A percentile compares a stretch with the other conserved stretches of the same genome.
These are phyloP conservation scores for Mesocricetus auratus DNA, from an alignment of 2,113 vertebrate genomes.

Conservation along the genomic window DNA sequence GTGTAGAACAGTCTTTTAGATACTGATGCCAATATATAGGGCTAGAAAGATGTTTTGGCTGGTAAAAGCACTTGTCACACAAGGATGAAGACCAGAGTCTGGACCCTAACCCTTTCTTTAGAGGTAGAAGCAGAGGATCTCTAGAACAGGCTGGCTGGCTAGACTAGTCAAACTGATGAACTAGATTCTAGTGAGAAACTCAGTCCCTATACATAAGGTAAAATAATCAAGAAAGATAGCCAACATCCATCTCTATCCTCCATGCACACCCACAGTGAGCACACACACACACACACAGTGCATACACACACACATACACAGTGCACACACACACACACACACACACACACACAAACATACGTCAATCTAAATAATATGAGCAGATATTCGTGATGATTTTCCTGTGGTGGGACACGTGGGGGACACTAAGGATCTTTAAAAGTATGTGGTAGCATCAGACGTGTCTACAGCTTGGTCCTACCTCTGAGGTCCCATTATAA, in stretches of 20 bases:
- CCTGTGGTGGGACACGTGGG: neutral
- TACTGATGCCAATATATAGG: neutral
- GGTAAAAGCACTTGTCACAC: neutral
- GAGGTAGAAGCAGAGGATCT: neutral
- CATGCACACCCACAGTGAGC: neutral
- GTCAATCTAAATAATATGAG: neutral
- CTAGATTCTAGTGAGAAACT: neutral
- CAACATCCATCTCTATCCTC: neutral
- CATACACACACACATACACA: neutral
- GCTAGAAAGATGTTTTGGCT: neutral
- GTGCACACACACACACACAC: neutral
- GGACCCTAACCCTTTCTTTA: neutral
- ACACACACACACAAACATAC: neutral
- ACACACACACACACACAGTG: neutral
- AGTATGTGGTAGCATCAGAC: neutral
- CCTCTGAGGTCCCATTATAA: neutral
- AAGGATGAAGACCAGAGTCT: neutral
- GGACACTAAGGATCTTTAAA: neutral
- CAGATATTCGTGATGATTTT: neutral
- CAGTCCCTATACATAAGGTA: neutral
- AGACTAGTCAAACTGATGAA: neutral
- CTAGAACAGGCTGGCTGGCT: neutral
- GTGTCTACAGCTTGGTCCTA: neutral
- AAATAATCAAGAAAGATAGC: neutral
- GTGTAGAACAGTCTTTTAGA: neutral